A percentile compares a stretch with the other conserved stretches of the same genome.
Conservation (phyloP, 2,797 vertebrate species). For the Enteromius afrohamiltoni region DNA sequence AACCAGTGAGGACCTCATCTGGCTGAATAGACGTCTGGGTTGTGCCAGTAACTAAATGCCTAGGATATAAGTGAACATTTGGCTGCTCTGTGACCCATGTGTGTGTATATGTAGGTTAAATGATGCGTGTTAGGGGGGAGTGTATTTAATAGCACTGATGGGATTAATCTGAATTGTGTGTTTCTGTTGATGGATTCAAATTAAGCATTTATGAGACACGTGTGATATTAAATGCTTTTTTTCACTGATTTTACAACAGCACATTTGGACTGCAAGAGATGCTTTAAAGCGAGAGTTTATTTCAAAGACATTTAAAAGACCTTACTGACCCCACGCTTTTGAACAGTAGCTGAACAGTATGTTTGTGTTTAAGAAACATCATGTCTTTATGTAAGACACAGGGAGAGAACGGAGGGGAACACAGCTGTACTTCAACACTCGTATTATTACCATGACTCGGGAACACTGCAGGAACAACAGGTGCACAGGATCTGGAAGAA, state of each 20-base stretch:
- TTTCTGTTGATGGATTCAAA: constrained; percentile 22
- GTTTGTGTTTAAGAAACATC: not conserved
- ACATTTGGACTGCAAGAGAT: not conserved
- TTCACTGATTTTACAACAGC: no score
- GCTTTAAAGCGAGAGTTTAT: not conserved
- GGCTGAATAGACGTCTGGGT: constrained; percentile 61
- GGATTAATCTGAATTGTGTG: constrained; percentile 50
- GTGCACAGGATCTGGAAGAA: constrained; percentile 13
- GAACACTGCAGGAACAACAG: constrained; percentile 31
- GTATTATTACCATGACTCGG: constrained; percentile 4
- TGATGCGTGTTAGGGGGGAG: constrained; percentile 44
- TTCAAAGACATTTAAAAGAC: not conserved
- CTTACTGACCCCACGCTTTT: not conserved
- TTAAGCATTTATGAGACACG: constrained; percentile 40
- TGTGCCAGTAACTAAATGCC: constrained; percentile 66
- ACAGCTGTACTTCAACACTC: constrained; percentile 47
- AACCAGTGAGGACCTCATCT: constrained; percentile 73
- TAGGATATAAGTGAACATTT: constrained; percentile 72
- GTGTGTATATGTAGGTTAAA: constrained; percentile 49
- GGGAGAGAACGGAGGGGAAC: not conserved
- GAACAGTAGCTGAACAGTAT: not conserved
- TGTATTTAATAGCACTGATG: constrained; percentile 36
- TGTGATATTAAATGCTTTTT: not conserved
- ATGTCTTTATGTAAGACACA: constrained; percentile 18
- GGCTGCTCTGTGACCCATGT: constrained; percentile 63